These are phyloP conservation scores for Neelides sp. DNA, from an alignment of 1,140 invertebrate genomes.

Conservation along the genomic window DNA sequence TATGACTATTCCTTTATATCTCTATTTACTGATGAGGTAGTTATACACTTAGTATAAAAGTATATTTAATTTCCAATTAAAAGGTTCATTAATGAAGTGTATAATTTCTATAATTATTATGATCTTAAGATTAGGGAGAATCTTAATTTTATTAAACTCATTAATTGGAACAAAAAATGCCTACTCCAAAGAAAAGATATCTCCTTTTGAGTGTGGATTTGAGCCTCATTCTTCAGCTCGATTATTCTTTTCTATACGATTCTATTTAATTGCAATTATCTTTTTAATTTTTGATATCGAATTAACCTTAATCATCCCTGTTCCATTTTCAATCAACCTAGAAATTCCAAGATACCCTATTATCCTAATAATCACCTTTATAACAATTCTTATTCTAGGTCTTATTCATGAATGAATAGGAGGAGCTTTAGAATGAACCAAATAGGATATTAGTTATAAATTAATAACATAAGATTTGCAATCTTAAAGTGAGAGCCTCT, in stretches of 20 bases:
- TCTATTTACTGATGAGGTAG: constrained; percentile 52
- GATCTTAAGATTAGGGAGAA: constrained; percentile 37
- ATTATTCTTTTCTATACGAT: constrained; percentile 42
- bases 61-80: constrained; percentile 57
- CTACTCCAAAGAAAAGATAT: constrained; percentile 20
- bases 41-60: constrained; percentile 52
- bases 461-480: constrained; percentile 50
- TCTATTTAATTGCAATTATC: constrained; percentile 49
- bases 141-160: constrained; percentile 40
- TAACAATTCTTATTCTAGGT: constrained; percentile 43
- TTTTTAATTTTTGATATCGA: constrained; percentile 54
- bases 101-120: constrained; percentile 35
- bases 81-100: constrained; percentile 43
- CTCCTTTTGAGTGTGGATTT: constrained; percentile 33
- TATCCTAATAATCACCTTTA: constrained; percentile 39
- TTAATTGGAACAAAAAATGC: constrained; percentile 42
- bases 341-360: constrained; percentile 36
- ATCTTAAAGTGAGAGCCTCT: constrained; percentile 39
- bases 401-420: constrained; percentile 49
- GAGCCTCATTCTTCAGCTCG: constrained; percentile 20
- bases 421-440: constrained; percentile 45
- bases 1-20: constrained; percentile 56
- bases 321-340: constrained; percentile 37
- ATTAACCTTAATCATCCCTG: constrained; percentile 44
- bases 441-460: constrained; percentile 47